phyloP scores from a whole-genome alignment of 2,113 vertebrate species.

The Poecilia latipinna region DNA sequence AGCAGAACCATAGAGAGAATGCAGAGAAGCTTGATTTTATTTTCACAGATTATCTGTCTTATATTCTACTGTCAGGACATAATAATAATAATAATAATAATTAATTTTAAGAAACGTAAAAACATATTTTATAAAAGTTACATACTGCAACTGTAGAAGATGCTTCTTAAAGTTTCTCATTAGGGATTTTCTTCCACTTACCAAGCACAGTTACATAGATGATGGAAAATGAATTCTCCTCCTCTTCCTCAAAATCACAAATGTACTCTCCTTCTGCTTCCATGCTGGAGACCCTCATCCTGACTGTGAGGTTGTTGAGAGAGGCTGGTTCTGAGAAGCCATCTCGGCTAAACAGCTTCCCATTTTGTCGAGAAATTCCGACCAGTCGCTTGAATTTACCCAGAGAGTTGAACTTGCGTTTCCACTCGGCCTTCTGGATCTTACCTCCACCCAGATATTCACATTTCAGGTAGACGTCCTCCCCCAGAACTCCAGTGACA shows the following conservation, averaged over 20 bases:
- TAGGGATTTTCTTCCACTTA: conserved; percentile 47
- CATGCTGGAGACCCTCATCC: conserved; percentile 53
- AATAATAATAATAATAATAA: no score
- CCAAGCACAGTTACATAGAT: conserved; percentile 67
- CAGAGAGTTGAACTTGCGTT: conserved; percentile 18
- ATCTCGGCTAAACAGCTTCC: not conserved
- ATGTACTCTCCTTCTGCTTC: conserved; percentile 73
- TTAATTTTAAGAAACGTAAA: no score
- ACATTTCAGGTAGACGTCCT: conserved; percentile 68
- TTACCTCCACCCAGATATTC: conserved; percentile 43
- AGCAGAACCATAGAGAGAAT: no score
- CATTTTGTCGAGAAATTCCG: conserved; percentile 13
- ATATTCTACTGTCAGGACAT: no score
- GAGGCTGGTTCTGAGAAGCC: conserved; percentile 59
- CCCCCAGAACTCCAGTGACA: conserved; percentile 69
- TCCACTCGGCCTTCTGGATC: conserved; percentile 58
- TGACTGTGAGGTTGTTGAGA: conserved; percentile 74
- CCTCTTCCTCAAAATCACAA: conserved; percentile 59
- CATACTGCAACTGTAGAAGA: no score
- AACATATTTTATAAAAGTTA: no score
- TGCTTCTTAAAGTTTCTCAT: not conserved
- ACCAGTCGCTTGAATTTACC: conserved; percentile 38
- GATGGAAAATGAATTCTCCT: not conserved
- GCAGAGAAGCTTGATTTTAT: no score
- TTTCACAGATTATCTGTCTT: no score